Evolutionary conservation across 2,888 invertebrate genomes (phyloP).

Genomic region (Cyclophora punctaria): DNA sequence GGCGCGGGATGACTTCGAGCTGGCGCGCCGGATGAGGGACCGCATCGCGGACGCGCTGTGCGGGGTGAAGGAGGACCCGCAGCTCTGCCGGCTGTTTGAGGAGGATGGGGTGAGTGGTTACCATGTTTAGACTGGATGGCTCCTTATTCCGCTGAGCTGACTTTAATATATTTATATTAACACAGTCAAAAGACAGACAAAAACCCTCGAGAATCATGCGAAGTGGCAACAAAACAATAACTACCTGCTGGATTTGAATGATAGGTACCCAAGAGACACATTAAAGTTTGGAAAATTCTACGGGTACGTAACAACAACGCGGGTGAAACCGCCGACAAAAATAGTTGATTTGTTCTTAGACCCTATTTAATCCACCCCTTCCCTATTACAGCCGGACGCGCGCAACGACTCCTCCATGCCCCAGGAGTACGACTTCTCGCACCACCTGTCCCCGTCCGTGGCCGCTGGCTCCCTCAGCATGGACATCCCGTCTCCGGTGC

Average conservation of each 20-base stretch:
- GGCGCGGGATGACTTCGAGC: slow-evolving; percentile 93
- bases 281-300: too few relatives aligned
- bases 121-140: too few relatives aligned
- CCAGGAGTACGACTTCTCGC: slow-evolving; percentile 68
- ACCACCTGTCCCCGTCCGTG: slow-evolving; percentile 62
- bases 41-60: slow-evolving; percentile 90
- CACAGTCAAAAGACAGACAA: too few relatives aligned
- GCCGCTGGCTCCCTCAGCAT: slow-evolving; percentile 53
- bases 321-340: too few relatives aligned
- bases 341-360: too few relatives aligned
- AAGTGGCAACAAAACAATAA: too few relatives aligned
- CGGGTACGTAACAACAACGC: too few relatives aligned
- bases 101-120: slow-evolving; percentile 77
- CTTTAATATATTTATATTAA: too few relatives aligned
- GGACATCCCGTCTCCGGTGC: slow-evolving; percentile 66
- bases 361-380: neutral
- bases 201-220: too few relatives aligned
- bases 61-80: slow-evolving; percentile 83
- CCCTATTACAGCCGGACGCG: slow-evolving; percentile 58
- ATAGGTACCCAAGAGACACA: too few relatives aligned
- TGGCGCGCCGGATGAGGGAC: slow-evolving; percentile 90
- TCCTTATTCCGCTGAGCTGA: too few relatives aligned
- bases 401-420: slow-evolving; percentile 78
- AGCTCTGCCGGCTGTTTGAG: slow-evolving; percentile 86
- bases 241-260: too few relatives aligned